These are phyloP conservation scores for Asteroscopus sphinx DNA, from an alignment of 2,888 invertebrate species.

Conservation along the genomic window DNA sequence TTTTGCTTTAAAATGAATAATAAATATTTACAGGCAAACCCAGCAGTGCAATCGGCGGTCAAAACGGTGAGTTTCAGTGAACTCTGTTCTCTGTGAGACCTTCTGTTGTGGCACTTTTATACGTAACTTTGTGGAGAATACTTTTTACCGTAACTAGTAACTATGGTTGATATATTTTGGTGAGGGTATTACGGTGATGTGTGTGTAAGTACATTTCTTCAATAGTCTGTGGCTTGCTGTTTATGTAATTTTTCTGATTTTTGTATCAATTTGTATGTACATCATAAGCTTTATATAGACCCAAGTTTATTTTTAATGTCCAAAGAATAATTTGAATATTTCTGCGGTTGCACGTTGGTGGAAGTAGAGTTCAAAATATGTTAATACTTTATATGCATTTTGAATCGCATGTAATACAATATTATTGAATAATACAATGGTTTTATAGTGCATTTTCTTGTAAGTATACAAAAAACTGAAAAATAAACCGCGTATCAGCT, in stretches of 20 bases:
- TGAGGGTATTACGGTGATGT: conserved; percentile 45
- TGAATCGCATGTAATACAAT: no score
- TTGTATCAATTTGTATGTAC: conserved; percentile 7
- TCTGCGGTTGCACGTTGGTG: not conserved
- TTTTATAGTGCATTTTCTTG: no score
- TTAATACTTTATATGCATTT: not conserved
- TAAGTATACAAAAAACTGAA: no score
- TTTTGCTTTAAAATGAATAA: conserved; percentile 82
- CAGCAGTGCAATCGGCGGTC: conserved; percentile 97
- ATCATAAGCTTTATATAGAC: no score
- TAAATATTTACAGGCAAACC: conserved; percentile 95
- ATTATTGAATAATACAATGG: no score
- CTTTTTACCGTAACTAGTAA: conserved; percentile 38
- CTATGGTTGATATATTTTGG: conserved; percentile 32
- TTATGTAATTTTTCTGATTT: conserved; percentile 4
- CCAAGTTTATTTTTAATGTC: no score
- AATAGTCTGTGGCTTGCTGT: conserved; percentile 1
- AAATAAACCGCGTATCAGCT: no score
- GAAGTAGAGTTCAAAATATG: not conserved
- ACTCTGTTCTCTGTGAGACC: conserved; percentile 58
- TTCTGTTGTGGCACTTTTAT: conserved; percentile 57
- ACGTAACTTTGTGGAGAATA: conserved; percentile 75
- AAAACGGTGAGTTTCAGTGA: conserved; percentile 94
- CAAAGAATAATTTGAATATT: not conserved
- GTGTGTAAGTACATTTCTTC: conserved; percentile 12